Conservation (phyloP, 2,888 invertebrate genomes). For the Aricia artaxerxes region DNA sequence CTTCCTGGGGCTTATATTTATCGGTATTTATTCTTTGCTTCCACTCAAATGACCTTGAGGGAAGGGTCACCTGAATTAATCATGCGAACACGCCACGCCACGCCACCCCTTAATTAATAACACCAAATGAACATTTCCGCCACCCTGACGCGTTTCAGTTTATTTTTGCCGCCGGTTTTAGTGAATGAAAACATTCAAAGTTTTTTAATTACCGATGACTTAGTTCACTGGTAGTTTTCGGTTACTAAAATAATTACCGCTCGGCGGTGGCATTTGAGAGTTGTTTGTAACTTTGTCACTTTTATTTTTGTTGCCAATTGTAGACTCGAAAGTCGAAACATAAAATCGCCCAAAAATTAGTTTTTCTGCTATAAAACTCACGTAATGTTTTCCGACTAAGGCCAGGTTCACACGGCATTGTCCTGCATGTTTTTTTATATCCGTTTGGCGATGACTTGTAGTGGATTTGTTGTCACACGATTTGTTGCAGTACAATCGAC, state of each 20-base stretch:
- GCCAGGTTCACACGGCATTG: too few species aligned
- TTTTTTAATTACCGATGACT: conserved; percentile 28
- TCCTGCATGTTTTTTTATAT: too few species aligned
- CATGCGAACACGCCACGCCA: conserved; percentile 48
- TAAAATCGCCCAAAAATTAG: not conserved
- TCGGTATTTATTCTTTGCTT: conserved; percentile 34
- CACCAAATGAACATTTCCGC: conserved; percentile 39
- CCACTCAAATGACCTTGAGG: conserved; percentile 47
- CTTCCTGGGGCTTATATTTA: not conserved
- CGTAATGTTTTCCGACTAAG: too few species aligned
- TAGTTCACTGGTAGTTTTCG: conserved; percentile 27
- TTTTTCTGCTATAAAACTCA: not conserved
- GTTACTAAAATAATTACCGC: conserved; percentile 18
- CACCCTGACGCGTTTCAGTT: conserved; percentile 36
- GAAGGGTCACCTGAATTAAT: conserved; percentile 53
- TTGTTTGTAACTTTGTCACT: conserved; percentile 6
- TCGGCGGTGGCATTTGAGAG: not conserved
- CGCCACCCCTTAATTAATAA: conserved; percentile 43
- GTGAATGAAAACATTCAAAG: conserved; percentile 26
- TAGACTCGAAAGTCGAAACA: not conserved
- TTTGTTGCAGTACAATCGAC: too few species aligned
- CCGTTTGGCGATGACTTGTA: too few species aligned
- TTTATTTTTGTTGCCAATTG: not conserved
- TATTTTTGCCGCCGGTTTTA: conserved; percentile 8
- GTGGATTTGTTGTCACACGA: too few species aligned